Evolutionary conservation across 1,140 invertebrate genomes (phyloP).

Genomic region (Hermatobates lingyangjiaoensis): DNA sequence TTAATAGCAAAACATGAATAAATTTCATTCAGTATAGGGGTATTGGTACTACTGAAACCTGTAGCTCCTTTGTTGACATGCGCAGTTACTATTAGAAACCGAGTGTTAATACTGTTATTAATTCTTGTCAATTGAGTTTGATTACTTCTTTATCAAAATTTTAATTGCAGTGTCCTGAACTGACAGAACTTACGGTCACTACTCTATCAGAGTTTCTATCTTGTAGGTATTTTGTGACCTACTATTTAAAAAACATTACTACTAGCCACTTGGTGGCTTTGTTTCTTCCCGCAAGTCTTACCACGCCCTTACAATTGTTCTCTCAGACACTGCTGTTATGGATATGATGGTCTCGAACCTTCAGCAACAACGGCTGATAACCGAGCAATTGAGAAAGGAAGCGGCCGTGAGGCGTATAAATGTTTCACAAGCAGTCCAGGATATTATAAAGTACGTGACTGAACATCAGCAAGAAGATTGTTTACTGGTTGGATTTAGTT

Average conservation of each 20-base stretch:
- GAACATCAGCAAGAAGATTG: constrained; percentile 89
- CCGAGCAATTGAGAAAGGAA: constrained; percentile 82
- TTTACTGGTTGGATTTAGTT: constrained; percentile 84
- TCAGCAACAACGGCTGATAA: constrained; percentile 78
- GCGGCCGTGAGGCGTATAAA: constrained; percentile 72
- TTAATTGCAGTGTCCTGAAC: too few relatives aligned
- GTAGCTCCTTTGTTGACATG: too few relatives aligned
- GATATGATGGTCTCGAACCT: constrained; percentile 77
- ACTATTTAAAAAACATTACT: background rate
- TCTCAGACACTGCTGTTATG: constrained; percentile 67
- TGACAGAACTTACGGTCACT: too few relatives aligned
- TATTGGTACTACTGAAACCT: too few relatives aligned
- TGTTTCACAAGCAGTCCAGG: constrained; percentile 74
- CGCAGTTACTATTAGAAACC: too few relatives aligned
- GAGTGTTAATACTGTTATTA: too few relatives aligned
- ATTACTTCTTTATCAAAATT: too few relatives aligned
- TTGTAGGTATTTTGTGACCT: too few relatives aligned
- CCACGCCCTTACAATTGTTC: constrained; percentile 38
- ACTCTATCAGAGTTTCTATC: too few relatives aligned
- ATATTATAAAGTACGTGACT: constrained; percentile 81
- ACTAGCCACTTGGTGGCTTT: background rate
- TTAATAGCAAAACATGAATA: too few relatives aligned
- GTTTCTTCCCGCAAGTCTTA: background rate
- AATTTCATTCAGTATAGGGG: too few relatives aligned
- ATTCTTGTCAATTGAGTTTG: too few relatives aligned